Evolutionary conservation across 2,888 invertebrate species (phyloP), one percentile per base, ranked within the genome.

Genomic region (Drosophila merina): DNA sequence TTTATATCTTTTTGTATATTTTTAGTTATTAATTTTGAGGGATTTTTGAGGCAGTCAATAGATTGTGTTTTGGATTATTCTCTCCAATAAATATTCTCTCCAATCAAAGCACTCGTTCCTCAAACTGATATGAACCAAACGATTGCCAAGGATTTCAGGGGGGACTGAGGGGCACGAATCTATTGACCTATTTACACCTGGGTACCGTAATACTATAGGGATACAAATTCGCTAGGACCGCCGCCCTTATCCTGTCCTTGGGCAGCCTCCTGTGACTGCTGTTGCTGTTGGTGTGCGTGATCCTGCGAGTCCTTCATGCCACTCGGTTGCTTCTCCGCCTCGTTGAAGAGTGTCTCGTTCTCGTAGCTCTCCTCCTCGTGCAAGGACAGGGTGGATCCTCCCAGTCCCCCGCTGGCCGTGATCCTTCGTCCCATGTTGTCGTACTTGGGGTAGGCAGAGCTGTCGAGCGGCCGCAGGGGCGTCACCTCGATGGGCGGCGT

Each of bases 391-490:
- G 96, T 96, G 7, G 97, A 97, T 90, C 96, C 96, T 42, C 86
- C 77, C 51, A 81, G 51, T 0, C 67, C 82, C 50, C 97, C 97
- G 72, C 96, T 96, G 36, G 97, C 97, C 8, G 97, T 97, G 55
- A 97, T 96, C 75, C 97, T 93, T 56, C 97, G 96, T 6, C 97
- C 97, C 95, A 97, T 96, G 92, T 97, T 97, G 92, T 97, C 97
- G 91, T 97, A 97, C 72, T 95, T 95, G 73, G 91, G 89, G 48
- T 88, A 86, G 31, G 87, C 88, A 26, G 79, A 79, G n/a, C 83
- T 85, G 28, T 85, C 76, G 9, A 80, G 74, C 0, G 89, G 83
- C 26, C 89, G 76, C 60, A 90, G 56, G 0, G 89, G 86, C 2
- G 89, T 90, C 26, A 77, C 80, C 63, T 88, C 76, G 9, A 89